Base-by-base conservation (phyloP, 2,888 invertebrate genomes). In the Orchesellides sinensis region DNA sequence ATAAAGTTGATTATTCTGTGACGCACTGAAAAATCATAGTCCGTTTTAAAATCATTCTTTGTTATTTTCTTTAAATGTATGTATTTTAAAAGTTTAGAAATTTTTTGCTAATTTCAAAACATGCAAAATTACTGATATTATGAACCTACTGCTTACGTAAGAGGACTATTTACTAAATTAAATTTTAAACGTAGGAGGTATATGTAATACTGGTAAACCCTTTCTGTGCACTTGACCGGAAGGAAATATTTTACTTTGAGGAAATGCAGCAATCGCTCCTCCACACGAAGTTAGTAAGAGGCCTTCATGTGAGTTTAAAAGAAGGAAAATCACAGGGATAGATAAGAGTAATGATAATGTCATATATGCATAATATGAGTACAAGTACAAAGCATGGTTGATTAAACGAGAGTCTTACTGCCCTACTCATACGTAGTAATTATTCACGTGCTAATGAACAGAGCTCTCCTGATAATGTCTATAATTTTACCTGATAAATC, bases 361-460 rank as follows among this genome's bases (percentile, higher is more conserved):
- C n/a, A n/a, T n/a, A n/a, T n/a, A n/a, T n/a, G n/a, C n/a, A n/a
- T n/a, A n/a, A n/a, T n/a, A n/a, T n/a, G n/a, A n/a, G n/a, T n/a
- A n/a, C n/a, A n/a, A n/a, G n/a, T n/a, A n/a, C n/a, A n/a, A n/a
- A n/a, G n/a, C n/a, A n/a, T n/a, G n/a, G n/a, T n/a, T n/a, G n/a
- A n/a, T n/a, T n/a, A n/a, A n/a, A n/a, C n/a, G n/a, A n/a, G n/a
- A n/a, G n/a, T n/a, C n/a, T n/a, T n/a, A n/a, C 0, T 29, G 8
- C 29, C n/a, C n/a, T 17, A n/a, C 40, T n/a, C 27, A 23, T 21
- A 2, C 12, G 8, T 56, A 29, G 61, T 61, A 40, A 63, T 63
- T 54, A 66, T 54, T 75, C 75, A 63, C 75, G 75, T 75, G 75
- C 75, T 75, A 75, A 75, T 75, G 75, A 75, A 75, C 65, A 66